These are phyloP conservation scores for Drosophila nigrodunni DNA, from an alignment of 1,140 invertebrate species.

Conservation along the genomic window DNA sequence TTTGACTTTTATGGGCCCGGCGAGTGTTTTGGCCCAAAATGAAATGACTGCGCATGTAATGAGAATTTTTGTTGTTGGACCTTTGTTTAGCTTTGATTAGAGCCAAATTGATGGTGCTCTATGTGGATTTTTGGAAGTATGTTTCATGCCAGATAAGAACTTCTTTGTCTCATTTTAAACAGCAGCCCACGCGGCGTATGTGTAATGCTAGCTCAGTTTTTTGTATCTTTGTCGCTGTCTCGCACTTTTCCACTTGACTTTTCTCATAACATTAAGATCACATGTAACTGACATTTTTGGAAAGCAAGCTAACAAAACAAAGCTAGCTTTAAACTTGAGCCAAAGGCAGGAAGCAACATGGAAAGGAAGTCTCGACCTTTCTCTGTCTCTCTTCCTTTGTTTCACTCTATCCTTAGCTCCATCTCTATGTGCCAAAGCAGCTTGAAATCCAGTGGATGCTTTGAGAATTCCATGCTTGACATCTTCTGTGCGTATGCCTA, in stretches of 20 bases:
- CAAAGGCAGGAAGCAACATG: slow-evolving; percentile 1
- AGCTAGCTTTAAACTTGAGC: slow-evolving; percentile 33
- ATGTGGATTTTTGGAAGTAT: neutral
- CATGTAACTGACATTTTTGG: slow-evolving; percentile 69
- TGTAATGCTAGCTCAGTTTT: slow-evolving; percentile 12
- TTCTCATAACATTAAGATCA: slow-evolving; percentile 58
- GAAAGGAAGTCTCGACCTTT: neutral
- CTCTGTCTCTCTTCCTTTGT: too few relatives aligned
- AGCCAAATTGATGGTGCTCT: slow-evolving; percentile 22
- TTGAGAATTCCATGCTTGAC: slow-evolving; percentile 58
- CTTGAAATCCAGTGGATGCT: slow-evolving; percentile 34
- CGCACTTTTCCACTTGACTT: slow-evolving; percentile 50
- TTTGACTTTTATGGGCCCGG: slow-evolving; percentile 75
- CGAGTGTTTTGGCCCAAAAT: slow-evolving; percentile 45
- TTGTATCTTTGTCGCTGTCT: slow-evolving; percentile 17
- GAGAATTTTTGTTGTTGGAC: slow-evolving; percentile 55
- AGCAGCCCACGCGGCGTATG: slow-evolving; percentile 31
- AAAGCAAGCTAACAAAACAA: slow-evolving; percentile 61
- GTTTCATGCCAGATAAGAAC: slow-evolving; percentile 10
- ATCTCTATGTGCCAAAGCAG: slow-evolving; percentile 25
- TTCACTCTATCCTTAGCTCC: too few relatives aligned
- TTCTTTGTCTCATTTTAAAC: slow-evolving; percentile 1
- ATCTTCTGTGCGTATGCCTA: neutral
- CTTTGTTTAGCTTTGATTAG: slow-evolving; percentile 79
- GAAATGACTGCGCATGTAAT: slow-evolving; percentile 73